Base-by-base conservation (phyloP, 2,797 vertebrate genomes). In the Potorous gilbertii region DNA sequence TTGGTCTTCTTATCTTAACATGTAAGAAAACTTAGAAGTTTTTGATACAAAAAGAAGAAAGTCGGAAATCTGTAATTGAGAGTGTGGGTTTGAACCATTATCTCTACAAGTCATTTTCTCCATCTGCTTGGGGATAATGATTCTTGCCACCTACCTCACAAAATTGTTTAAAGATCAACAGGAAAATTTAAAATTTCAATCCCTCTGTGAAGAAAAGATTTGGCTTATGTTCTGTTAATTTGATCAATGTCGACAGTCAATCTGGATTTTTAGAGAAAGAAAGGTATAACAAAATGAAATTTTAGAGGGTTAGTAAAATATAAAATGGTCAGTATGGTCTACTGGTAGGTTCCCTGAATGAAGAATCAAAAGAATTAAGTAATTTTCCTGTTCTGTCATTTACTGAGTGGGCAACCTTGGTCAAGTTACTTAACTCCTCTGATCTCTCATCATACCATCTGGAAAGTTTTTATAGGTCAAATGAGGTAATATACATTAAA, bases 51-150 rank as follows among this genome's bases (percentile, higher is more conserved):
- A 93, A 56, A 1, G 0, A 87, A 8, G 9, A 50, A 18, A 31
- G 90, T 50, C 92, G 11, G 28, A 52, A 54, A 56, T 90, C 18
- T 54, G 3, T 90, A 91, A 31, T 55, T 94, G 94, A 54, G 0
- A 94, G 74, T 87, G 66, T 29, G 92, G 90, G 87, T 2, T 74
- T 59, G 0, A 90, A 40, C 74, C 9, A 74, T 34, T 50, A 56
- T 92, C 55, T 91, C 27, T 87, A 96, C 14, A 34, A 90, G 14
- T 59, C 28, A 90, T 46, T 96, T 93, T 93, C 31, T 59, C 4
- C 27, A 40, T n/a, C 1, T 90, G 46, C 18, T 62, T 16, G 90
- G 52, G 2, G 6, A 55, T 90, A 57, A 92, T 57, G 91, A 81
- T 94, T 91, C 0, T 74, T 40, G 56, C 29, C 13, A 31, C 0